A percentile compares a stretch with the other conserved stretches of the same genome.
phyloP scores from a whole-genome alignment of 92 coral and sea anemone species.

The Epizoanthus stellaris region DNA sequence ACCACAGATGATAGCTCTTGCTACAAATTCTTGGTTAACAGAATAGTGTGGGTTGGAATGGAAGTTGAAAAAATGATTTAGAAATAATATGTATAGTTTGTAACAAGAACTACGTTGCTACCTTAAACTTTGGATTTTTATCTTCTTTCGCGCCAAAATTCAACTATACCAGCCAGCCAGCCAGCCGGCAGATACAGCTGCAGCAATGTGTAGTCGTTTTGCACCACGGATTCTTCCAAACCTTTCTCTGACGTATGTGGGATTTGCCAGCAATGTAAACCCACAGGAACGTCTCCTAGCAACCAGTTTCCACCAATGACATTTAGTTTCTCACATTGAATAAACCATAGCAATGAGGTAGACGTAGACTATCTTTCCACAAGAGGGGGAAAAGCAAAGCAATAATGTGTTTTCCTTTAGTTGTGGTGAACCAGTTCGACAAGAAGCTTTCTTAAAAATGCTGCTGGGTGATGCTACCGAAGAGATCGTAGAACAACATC shows the following conservation, averaged over 20 bases:
- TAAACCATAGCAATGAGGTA: no score
- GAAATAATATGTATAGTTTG: no score
- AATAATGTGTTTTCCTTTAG: background rate
- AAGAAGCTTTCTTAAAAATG: no score
- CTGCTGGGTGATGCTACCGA: background rate
- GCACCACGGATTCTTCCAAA: background rate
- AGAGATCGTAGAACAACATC: background rate
- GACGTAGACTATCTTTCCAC: background rate
- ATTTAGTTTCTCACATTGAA: background rate
- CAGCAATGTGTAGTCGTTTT: background rate
- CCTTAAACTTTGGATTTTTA: background rate
- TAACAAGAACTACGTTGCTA: background rate
- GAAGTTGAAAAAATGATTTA: background rate
- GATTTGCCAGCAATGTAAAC: background rate
- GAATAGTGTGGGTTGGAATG: background rate
- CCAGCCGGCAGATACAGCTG: constrained; percentile 12
- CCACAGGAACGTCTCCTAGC: no score
- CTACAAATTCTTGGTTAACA: background rate
- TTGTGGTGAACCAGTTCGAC: no score
- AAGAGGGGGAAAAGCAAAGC: background rate
- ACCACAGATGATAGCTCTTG: background rate
- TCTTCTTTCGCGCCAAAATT: background rate
- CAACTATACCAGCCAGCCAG: background rate
- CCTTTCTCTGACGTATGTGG: background rate
- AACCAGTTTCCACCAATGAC: background rate